Conservation (phyloP, 1,140 invertebrate species). For the Schmidtea mediterranea region DNA sequence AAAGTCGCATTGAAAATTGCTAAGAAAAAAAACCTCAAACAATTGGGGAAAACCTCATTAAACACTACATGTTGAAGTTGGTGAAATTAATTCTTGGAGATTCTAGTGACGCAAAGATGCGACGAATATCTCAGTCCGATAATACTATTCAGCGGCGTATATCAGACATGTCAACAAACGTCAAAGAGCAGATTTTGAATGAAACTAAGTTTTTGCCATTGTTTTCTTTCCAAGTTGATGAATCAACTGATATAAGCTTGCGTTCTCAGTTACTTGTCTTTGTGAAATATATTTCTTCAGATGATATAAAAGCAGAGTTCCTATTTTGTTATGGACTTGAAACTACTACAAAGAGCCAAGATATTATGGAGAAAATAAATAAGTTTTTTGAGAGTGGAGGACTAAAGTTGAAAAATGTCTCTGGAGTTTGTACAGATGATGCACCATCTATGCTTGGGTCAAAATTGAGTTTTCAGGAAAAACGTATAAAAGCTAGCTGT, state of each 20-base stretch:
- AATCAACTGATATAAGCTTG: no score
- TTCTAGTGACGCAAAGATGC: constrained; percentile 5
- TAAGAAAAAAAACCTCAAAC: constrained; percentile 8
- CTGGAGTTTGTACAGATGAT: no score
- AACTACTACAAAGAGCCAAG: no score
- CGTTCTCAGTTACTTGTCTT: constrained; percentile 6
- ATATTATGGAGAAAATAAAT: no score
- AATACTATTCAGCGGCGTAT: constrained; percentile 9
- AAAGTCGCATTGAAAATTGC: constrained; percentile 8
- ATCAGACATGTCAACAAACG: not conserved
- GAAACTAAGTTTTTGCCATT: constrained; percentile 8
- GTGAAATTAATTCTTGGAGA: no score
- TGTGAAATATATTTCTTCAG: constrained; percentile 8
- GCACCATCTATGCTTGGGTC: no score
- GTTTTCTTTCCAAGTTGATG: constrained; percentile 6
- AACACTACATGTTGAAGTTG: constrained; percentile 10
- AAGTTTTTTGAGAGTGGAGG: no score
- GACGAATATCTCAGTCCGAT: constrained; percentile 8
- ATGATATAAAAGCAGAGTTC: constrained; percentile 6
- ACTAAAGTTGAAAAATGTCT: no score
- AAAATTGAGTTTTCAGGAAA: no score
- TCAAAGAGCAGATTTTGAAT: constrained; percentile 8
- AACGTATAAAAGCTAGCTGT: no score
- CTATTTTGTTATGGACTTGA: no score
- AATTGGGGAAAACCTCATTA: constrained; percentile 9